Percentiles rank a stretch among this genome's conserved stretches.
phyloP scores from a whole-genome alignment of 2,113 vertebrate species.

The Sinocyclocheilus rhinocerous region DNA sequence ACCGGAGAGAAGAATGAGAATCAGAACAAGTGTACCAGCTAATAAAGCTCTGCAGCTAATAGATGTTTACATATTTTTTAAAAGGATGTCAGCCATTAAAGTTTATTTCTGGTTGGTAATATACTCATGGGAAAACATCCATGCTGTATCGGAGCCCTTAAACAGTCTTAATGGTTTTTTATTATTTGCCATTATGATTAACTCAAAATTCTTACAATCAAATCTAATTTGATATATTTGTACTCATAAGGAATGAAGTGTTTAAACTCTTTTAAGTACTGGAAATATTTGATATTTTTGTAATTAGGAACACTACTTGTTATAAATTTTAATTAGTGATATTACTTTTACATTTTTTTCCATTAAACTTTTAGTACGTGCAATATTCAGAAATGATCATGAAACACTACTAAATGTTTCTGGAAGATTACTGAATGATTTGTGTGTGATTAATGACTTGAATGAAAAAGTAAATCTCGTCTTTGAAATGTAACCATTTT shows the following conservation, averaged over 20 bases:
- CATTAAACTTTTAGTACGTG: slow-evolving; percentile 6
- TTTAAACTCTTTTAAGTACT: background rate
- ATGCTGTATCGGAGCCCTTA: slow-evolving; percentile 12
- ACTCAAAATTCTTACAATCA: slow-evolving; percentile 26
- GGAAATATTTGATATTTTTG: slow-evolving; percentile 34
- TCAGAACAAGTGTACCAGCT: slow-evolving; percentile 31
- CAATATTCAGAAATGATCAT: background rate
- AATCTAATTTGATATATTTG: slow-evolving; percentile 27
- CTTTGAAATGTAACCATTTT: background rate
- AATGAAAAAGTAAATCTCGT: background rate
- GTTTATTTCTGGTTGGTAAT: slow-evolving; percentile 22
- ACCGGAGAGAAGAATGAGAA: background rate
- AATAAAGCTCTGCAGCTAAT: slow-evolving; percentile 20
- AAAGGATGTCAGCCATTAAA: slow-evolving; percentile 30
- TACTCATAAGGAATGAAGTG: background rate
- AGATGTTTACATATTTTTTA: slow-evolving; percentile 41
- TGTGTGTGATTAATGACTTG: slow-evolving; percentile 3
- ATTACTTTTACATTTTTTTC: background rate
- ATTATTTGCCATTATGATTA: slow-evolving; percentile 15
- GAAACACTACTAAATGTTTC: background rate
- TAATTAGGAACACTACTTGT: slow-evolving; percentile 32
- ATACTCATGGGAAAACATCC: background rate
- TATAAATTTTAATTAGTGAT: background rate
- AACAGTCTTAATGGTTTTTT: background rate
- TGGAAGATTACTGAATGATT: background rate